Base-by-base conservation (phyloP, 2,888 invertebrate genomes). In the Drosophila formosana region DNA sequence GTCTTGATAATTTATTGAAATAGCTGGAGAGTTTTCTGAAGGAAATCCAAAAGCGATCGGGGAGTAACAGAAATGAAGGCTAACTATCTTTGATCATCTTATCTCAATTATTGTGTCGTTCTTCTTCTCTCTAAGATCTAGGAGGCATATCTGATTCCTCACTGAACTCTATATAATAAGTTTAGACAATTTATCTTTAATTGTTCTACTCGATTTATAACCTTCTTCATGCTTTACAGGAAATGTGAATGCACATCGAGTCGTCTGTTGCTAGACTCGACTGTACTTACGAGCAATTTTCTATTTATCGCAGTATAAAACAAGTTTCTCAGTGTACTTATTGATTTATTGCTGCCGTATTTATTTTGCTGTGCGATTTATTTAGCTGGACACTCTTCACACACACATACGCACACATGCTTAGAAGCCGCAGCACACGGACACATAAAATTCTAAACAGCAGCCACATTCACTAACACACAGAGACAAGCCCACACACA, bases 261-360 rank as follows among this genome's bases (percentile, higher is more conserved):
- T 13, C 23, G 18, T n/a, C 41, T 25, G 6, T 7, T 46, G 13
- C 9, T 13, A 37, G 34, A 25, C 1, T 26, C 9, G 9, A 34
- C 32, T 26, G 6, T 26, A 37, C 4, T 26, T 46, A 37, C 4
- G n/a, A 37, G 25, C 11, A 25, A 9, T 11, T 25, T 9, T 25
- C 7, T 26, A 37, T 37, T 13, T 6, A 7, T 34, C 18, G 62
- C 56, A 50, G 61, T 45, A 57, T 66, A 61, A 66, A 68, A 58
- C 41, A 65, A 69, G 41, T 71, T 47, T 49, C 63, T 46, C 77
- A 76, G 74, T 80, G 80, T 80, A 67, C 64, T 78, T 84, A 87
- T 87, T 87, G 87, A 87, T 87, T 87, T 82, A 78, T 87, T 84
- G 81, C 72, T 78, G 67, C 71, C 66, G 79, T 81, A 79, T 79